Base-by-base conservation (phyloP, 2,888 invertebrate genomes). In the Mythimna lalbum region DNA sequence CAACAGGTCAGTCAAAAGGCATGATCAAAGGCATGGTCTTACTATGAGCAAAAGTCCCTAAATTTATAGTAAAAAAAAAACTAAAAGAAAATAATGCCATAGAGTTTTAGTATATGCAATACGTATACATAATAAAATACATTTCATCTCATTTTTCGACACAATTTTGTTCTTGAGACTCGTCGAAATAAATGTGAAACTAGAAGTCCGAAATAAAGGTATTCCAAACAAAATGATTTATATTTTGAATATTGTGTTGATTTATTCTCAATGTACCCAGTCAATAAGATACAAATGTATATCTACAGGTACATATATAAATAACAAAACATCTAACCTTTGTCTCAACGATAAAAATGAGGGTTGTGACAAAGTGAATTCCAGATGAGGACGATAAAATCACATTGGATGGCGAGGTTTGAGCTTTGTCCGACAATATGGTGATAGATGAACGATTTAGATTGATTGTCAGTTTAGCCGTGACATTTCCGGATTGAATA, bases 261-360 rank as follows among this genome's bases (percentile, higher is more conserved):
- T 27, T 7, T 27, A 53, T 23, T 2, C 17, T 17, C 52, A 4
- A 53, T 17, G 5, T n/a, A 49, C 7, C n/a, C 21, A 43, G 47
- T n/a, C 47, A n/a, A 49, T n/a, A 49, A 49, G 9, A n/a, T 49
- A 19, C 19, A 47, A 47, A 19, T 19, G 47, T 49, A 49, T n/a
- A 47, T 47, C 19, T 47, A 47, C 1, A 49, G n/a, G 47, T 49
- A 49, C 5, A 31, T 39, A 49, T 19, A 36, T 49, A 49, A 55
- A 55, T 57, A 52, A 74, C 27, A 49, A 23, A 59, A 53, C 39
- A 55, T 53, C 47, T 53, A 23, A 49, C 59, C 31, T 19, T 43
- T 23, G 36, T 27, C 39, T 43, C 12, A 27, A 23, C 43, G 49
- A 75, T 21, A 71, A 74, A 49, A 63, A 77, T 53, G 23, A 33